These are phyloP conservation scores for Trigoniulus corallinus DNA, from an alignment of 1,140 invertebrate genomes.

Conservation along the genomic window DNA sequence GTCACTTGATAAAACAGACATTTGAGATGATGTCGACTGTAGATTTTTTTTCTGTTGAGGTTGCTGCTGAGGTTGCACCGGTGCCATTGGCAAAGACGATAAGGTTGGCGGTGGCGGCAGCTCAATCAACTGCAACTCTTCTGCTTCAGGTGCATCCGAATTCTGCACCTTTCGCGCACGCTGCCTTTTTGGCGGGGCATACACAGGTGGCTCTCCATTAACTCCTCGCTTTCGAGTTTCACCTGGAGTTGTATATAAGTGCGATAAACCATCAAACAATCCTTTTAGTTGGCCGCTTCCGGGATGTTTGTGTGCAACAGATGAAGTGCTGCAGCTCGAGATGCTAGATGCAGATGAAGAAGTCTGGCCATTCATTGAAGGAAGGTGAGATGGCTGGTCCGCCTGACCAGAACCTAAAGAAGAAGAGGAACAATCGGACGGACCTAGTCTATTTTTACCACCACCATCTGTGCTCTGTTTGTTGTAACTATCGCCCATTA, in stretches of 20 bases:
- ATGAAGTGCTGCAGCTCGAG: slow-evolving; percentile 17
- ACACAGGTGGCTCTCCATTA: slow-evolving; percentile 17
- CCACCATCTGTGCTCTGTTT: neutral
- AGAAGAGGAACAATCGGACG: neutral
- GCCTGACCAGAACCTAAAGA: neutral
- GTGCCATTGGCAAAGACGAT: neutral
- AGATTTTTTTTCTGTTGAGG: no score
- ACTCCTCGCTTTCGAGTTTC: slow-evolving; percentile 36
- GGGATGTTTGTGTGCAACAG: slow-evolving; percentile 17
- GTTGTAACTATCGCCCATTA: no score
- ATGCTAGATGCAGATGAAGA: neutral
- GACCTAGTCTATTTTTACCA: neutral
- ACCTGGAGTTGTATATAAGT: slow-evolving; percentile 53
- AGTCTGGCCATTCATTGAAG: neutral
- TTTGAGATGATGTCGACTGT: no score
- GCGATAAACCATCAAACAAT: slow-evolving; percentile 66
- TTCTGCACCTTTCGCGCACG: slow-evolving; percentile 6
- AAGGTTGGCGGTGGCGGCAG: neutral
- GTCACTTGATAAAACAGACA: no score
- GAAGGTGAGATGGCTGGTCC: neutral
- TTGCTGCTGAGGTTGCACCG: neutral
- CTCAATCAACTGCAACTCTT: slow-evolving; percentile 7
- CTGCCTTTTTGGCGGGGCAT: slow-evolving; percentile 15
- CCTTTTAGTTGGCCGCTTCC: slow-evolving; percentile 49
- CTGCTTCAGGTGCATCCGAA: slow-evolving; percentile 4